Base-by-base conservation (phyloP, 2,888 invertebrate species). In the Sarcophaga variegata region DNA sequence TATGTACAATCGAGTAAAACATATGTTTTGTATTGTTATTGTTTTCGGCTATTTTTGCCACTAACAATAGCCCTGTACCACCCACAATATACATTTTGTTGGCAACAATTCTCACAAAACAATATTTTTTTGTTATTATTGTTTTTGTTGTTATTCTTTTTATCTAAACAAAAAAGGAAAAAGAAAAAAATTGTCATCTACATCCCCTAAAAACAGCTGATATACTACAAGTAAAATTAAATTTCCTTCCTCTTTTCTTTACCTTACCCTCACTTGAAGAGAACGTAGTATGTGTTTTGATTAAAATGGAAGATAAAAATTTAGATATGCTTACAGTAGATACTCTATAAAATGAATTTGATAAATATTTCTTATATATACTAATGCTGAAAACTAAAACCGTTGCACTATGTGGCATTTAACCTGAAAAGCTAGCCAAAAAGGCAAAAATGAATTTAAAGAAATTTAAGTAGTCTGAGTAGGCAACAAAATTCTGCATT, bases 121-220 rank as follows among this genome's bases (percentile, higher is more conserved):
- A 63, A 63, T 27, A 17, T 47, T n/a, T 20, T 20, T 59, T 49
- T 8, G 49, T 49, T 14, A 3, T 49, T 49, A 14, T 1, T 54
- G 17, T 54, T 54, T 54, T 12, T 67, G 17, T 67, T 67, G 14
- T 70, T 70, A 4, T 37, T 71, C 1, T 59, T 27, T 72, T 72
- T 59, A 17, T 72, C 17, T 72, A 22, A 49, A 70, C 22, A 54
- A 70, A 54, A 54, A 54, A 54, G 0, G 0, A 54, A 54, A 0
- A 54, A 17, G 2, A 3, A 54, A 54, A 54, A 14, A 54, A 54
- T 4, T 4, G 4, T 54, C 12, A 49, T 60, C 27, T 14, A n/a
- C 47, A 25, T 20, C 47, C 47, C 17, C 77, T 25, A 47, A 69
- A 78, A 78, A 62, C 78, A 69, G 69, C 62, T 78, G 78, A 62